Evolutionary conservation across 2,797 vertebrate genomes (phyloP), one percentile per base, ranked within the genome.

Genomic region (Parotocinclus haroldoi): DNA sequence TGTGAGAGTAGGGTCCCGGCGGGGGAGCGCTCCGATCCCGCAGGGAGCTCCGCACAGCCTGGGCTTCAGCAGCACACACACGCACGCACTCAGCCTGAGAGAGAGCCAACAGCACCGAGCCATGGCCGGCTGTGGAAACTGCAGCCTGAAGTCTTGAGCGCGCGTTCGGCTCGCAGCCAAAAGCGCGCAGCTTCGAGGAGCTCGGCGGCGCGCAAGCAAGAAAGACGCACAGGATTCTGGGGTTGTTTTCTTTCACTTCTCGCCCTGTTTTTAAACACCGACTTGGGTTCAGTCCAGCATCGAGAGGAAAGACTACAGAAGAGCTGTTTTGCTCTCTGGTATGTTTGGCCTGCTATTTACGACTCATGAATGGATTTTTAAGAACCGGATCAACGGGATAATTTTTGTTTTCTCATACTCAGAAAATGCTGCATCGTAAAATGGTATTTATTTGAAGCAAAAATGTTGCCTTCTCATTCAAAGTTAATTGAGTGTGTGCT

Each of bases 11-110:
- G 93, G 94, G 95, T 97, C 95, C 94, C 95, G 95, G 94, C 95
- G 95, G 96, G 96, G 96, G 95, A 96, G 95, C 95, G 95, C 95
- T 97, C 94, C 96, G 95, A 96, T 98, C 96, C 96, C 96, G 95
- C 94, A 94, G 96, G 96, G 96, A 97, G 95, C 94, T 96, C 94
- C 93, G 95, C 95, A 90, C 94, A 94, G 95, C 95, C 95, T 93
- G 94, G 90, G 92, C 62, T 94, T 95, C 89, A 88, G 86, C 82
- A 83, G 85, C 82, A 66, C 63, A 10, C 63, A 57, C 53, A 63
- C 49, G 45, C 60, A 52, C 39, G 18, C 59, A 18, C 60, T n/a
- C 62, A 53, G 64, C 3, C 14, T 7, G 52, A 17, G 92, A 92
- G 88, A 90, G 91, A 92, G 93, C 89, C 95, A 95, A 96, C 94